Evolutionary conservation across 2,888 invertebrate genomes (phyloP).

Genomic region (Drosophila peninsularis): DNA sequence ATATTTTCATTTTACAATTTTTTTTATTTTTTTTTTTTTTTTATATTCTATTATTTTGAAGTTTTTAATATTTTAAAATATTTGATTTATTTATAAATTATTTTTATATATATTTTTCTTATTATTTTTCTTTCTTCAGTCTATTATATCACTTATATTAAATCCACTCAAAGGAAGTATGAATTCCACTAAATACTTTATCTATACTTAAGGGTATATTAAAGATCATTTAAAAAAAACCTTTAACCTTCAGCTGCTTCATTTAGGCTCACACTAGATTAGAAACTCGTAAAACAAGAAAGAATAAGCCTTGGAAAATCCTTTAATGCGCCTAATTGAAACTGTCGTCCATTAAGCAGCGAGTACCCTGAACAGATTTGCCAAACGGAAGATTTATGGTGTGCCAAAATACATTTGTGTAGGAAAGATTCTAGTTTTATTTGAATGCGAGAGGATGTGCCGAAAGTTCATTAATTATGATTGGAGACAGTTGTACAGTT

Average conservation of each 20-base stretch:
- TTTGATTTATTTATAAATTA: no score
- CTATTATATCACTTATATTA: no score
- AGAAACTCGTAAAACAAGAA: constrained; percentile 13
- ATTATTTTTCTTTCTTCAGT: no score
- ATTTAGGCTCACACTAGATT: constrained; percentile 4
- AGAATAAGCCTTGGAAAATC: constrained; percentile 48
- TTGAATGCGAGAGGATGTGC: constrained; percentile 65
- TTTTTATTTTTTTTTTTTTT: no score
- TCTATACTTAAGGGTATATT: no score
- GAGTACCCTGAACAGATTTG: constrained; percentile 56
- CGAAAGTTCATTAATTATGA: constrained; percentile 82
- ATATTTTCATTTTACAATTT: no score
- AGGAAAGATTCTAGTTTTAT: constrained; percentile 59
- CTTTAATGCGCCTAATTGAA: constrained; percentile 78
- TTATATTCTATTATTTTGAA: no score
- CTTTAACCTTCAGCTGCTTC: neutral
- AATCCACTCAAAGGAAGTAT: no score
- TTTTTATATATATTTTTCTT: no score
- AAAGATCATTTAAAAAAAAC: neutral
- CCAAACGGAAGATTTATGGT: constrained; percentile 68
- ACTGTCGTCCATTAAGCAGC: constrained; percentile 58
- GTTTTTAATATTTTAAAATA: no score
- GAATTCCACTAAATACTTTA: no score
- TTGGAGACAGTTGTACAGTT: constrained; percentile 81
- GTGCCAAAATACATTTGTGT: constrained; percentile 74